Percentiles rank a stretch among this genome's conserved stretches.
These are phyloP conservation scores for Ginglymostoma cirratum DNA, from an alignment of 2,113 vertebrate genomes.

Conservation along the genomic window DNA sequence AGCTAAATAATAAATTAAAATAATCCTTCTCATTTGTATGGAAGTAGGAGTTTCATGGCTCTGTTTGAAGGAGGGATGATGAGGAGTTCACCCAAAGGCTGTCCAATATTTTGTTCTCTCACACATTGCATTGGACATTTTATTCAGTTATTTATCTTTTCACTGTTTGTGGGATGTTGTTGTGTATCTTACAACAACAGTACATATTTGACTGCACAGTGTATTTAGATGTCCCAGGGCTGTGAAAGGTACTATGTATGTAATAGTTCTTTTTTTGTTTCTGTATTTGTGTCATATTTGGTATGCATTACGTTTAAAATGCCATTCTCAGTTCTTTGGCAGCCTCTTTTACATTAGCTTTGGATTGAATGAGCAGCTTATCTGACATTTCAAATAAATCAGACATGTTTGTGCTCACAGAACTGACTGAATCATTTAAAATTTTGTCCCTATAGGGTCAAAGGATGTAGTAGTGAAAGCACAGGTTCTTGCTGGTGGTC, in stretches of 20 bases:
- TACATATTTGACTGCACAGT: neutral
- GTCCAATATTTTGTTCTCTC: neutral
- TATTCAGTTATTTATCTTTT: neutral
- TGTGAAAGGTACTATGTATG: neutral
- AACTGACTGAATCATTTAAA: neutral
- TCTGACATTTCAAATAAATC: neutral
- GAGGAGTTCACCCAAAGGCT: neutral
- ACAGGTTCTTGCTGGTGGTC: constrained; percentile 38
- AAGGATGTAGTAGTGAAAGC: constrained; percentile 39
- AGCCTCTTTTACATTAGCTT: neutral
- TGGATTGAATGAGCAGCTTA: neutral
- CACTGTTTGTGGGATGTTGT: neutral
- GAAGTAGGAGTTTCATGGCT: neutral
- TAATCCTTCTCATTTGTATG: neutral
- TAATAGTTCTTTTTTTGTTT: neutral
- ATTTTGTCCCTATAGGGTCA: constrained; percentile 31
- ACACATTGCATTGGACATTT: neutral
- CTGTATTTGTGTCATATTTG: neutral
- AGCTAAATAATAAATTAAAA: neutral
- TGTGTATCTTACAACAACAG: neutral
- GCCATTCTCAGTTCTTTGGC: neutral
- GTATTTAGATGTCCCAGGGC: neutral
- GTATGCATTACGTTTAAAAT: neutral
- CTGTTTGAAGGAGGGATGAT: neutral
- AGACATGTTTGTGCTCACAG: neutral